Evolutionary conservation across 2,797 vertebrate genomes (phyloP).

Genomic region (Pipistrellus pipistrellus): DNA sequence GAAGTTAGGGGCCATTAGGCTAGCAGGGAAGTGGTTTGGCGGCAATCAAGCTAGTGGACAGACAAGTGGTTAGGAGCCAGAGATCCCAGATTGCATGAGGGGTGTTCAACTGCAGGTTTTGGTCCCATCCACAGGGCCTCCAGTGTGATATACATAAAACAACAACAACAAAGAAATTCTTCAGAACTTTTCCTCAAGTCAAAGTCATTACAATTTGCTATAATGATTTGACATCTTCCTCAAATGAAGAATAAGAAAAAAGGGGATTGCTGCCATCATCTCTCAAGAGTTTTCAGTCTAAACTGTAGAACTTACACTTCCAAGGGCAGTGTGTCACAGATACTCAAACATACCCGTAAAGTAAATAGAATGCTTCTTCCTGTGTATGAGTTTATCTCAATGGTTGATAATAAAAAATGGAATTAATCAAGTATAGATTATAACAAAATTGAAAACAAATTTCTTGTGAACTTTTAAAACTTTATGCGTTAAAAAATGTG

Average conservation of each 20-base stretch:
- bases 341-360: not conserved
- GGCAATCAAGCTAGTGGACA: too few species aligned
- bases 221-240: not conserved
- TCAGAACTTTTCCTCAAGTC: constrained; percentile 11
- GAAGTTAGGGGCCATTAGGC: too few species aligned
- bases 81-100: too few species aligned
- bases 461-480: constrained; percentile 11
- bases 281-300: not conserved
- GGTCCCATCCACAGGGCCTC: too few species aligned
- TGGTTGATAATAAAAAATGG: not conserved
- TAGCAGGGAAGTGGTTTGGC: too few species aligned
- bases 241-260: not conserved
- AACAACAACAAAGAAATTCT: not conserved
- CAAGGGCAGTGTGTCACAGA: not conserved
- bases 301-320: not conserved
- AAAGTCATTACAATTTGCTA: not conserved
- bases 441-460: constrained; percentile 25
- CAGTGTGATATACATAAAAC: not conserved
- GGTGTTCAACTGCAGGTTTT: too few species aligned
- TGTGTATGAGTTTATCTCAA: not conserved
- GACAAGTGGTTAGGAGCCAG: too few species aligned
- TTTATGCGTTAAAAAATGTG: not conserved
- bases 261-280: not conserved
- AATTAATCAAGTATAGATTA: not conserved
- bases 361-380: not conserved